Base-by-base conservation (phyloP, 2,888 invertebrate genomes). In the Tetranychus truncatus region DNA sequence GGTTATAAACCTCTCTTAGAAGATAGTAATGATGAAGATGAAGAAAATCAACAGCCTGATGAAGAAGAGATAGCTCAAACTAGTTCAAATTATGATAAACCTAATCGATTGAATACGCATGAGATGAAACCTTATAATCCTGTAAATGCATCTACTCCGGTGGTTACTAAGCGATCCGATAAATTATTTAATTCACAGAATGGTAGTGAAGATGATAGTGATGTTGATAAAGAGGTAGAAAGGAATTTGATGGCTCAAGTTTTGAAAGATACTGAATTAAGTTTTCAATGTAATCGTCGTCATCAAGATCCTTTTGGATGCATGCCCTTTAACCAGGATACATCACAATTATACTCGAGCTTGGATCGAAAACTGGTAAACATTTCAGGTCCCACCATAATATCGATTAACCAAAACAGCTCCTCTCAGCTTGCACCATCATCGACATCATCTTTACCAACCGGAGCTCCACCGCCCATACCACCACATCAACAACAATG, bases 211-310 rank as follows among this genome's bases (percentile, higher is more conserved):
- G 69, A 69, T 21, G 69, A 69, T 69, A 69, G 66, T 66, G 69
- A 66, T 65, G 67, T 77, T 34, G 77, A 77, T 71, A 73, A 74
- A 73, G 77, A 77, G 46, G 77, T 77, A 20, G 77, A 71, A 24
- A 46, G 74, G 24, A 76, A 74, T 74, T 46, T 77, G n/a, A 73
- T 73, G n/a, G 66, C 71, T n/a, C 77, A 77, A 66, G 77, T 77
- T 6, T 67, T 76, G 7, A 55, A 71, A n/a, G 76, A 77, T 21
- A 67, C 18, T 65, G 65, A 65, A 34, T 44, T 45, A 6, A 72
- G 44, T 44, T 72, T 20, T 72, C 45, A 72, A 45, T n/a, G 45
- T 45, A 45, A 72, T 72, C 45, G 44, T 24, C 72, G 45, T 72
- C 44, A 73, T 73, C 55, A 73, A 65, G 73, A 73, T 73, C 34